These are phyloP conservation scores for Corbicula japonica DNA, from an alignment of 2,888 invertebrate species.

Conservation along the genomic window DNA sequence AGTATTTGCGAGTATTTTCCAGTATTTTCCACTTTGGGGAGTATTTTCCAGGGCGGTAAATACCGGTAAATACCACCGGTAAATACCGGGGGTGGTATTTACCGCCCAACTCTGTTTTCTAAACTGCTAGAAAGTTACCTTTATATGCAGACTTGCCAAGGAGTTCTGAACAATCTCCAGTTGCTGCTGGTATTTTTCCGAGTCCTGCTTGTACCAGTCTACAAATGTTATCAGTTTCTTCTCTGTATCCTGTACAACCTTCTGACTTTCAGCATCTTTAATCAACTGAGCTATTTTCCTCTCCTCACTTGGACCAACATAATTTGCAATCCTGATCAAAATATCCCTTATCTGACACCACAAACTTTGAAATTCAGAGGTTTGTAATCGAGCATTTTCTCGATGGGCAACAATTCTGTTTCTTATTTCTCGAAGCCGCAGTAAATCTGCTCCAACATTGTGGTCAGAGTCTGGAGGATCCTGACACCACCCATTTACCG, in stretches of 20 bases:
- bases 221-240: not conserved
- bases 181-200: not conserved
- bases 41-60: no score
- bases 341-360: slow-evolving; percentile 2
- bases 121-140: not conserved
- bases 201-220: slow-evolving; percentile 12
- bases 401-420: slow-evolving; percentile 14
- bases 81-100: no score
- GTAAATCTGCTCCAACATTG: slow-evolving; percentile 17
- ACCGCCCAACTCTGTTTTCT: no score
- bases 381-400: not conserved
- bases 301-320: not conserved
- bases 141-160: slow-evolving; percentile 13
- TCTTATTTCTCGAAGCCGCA: slow-evolving; percentile 9
- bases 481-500: not conserved
- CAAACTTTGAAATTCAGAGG: not conserved
- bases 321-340: not conserved
- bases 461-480: not conserved
- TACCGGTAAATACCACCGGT: no score
- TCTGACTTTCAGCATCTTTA: not conserved
- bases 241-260: slow-evolving; percentile 11
- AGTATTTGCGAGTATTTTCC: not conserved
- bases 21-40: not conserved
- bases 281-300: slow-evolving; percentile 1
- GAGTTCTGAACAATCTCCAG: slow-evolving; percentile 2